Evolutionary conservation across 2,888 invertebrate species (phyloP).

Genomic region (Tortrix viridana): DNA sequence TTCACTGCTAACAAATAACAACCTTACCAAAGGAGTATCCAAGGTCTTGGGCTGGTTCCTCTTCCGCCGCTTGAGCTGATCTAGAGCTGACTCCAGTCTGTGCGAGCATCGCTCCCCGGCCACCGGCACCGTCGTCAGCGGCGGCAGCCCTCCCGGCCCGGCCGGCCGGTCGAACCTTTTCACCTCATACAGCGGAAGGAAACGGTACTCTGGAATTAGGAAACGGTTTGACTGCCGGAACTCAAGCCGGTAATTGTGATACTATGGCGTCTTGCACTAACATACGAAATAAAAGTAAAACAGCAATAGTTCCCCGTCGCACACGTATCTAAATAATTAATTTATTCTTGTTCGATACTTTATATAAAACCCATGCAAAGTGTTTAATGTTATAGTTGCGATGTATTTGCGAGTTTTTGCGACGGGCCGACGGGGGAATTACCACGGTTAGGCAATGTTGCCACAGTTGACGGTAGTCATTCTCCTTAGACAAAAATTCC

Average conservation of each 20-base stretch:
- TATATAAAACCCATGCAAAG: too few species aligned
- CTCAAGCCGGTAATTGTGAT: not conserved
- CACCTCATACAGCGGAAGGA: conserved; percentile 73
- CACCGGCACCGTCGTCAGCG: conserved; percentile 67
- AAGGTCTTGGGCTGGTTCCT: conserved; percentile 79
- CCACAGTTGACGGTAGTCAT: too few species aligned
- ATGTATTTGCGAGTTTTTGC: too few species aligned
- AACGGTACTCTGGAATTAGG: conserved; percentile 69
- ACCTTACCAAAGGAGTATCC: conserved; percentile 69
- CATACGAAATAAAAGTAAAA: too few species aligned
- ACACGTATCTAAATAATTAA: too few species aligned
- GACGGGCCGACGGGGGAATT: too few species aligned
- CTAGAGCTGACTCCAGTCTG: conserved; percentile 87
- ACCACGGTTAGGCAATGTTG: too few species aligned
- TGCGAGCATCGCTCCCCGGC: conserved; percentile 85
- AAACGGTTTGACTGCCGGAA: not conserved
- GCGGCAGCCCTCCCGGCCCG: conserved; percentile 63
- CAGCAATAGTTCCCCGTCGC: too few species aligned
- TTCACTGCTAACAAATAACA: not conserved
- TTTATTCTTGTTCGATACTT: too few species aligned
- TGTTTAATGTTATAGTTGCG: too few species aligned
- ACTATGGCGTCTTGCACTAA: too few species aligned
- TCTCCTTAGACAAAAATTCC: too few species aligned
- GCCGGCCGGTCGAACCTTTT: conserved; percentile 70
- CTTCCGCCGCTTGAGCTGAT: conserved; percentile 85